These are phyloP conservation scores for Budorcas taxicolor DNA, from an alignment of 2,113 vertebrate species.

Conservation along the genomic window DNA sequence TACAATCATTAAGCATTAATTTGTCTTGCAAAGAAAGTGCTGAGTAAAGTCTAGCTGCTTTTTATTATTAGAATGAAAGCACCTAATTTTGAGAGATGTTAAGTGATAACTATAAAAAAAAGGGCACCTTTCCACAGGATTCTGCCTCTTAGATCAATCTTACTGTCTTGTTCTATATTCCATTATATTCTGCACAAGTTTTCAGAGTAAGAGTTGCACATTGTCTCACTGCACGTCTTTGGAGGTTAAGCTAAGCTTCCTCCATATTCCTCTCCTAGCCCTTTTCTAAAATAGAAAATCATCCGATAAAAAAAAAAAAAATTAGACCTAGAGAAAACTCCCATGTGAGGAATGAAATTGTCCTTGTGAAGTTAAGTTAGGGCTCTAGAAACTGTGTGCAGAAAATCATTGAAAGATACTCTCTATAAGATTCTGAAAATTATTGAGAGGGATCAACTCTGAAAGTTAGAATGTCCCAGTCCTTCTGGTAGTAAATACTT, in stretches of 20 bases:
- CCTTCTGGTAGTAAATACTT: not conserved
- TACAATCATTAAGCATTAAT: not conserved
- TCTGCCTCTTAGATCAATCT: not conserved
- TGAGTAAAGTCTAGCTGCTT: not conserved
- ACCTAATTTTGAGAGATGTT: not conserved
- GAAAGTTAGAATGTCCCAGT: not conserved
- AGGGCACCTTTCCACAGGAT: not conserved
- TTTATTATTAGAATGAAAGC: not conserved
- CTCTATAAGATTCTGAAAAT: not conserved
- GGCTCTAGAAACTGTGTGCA: not conserved
- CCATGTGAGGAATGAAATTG: not conserved
- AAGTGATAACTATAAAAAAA: not conserved
- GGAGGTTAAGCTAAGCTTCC: not conserved
- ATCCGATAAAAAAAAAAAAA: not conserved
- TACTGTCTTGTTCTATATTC: not conserved
- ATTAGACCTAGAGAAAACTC: not conserved
- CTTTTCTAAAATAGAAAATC: conserved; percentile 4
- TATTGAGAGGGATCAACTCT: not conserved
- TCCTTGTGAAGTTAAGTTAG: not conserved
- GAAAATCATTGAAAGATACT: not conserved
- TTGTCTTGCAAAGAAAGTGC: not conserved
- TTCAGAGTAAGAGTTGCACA: not conserved
- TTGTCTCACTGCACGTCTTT: not conserved
- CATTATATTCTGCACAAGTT: not conserved
- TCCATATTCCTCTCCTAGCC: not conserved